Evolutionary conservation across 2,113 vertebrate species (phyloP), one percentile per base, ranked within the genome.

Genomic region (Eolophus roseicapilla): DNA sequence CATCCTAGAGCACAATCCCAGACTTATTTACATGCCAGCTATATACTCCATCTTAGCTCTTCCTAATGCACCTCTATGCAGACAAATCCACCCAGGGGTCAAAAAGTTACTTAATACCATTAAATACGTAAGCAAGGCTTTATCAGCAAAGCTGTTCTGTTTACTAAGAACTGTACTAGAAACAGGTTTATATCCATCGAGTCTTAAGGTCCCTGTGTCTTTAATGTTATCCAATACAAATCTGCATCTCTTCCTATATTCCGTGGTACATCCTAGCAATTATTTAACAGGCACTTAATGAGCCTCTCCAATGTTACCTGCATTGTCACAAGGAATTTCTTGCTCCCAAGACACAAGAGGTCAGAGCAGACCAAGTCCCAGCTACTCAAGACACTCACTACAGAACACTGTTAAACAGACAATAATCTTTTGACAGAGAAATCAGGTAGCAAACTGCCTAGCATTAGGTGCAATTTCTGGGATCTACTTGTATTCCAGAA

Each of bases 201-300:
- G 13, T n/a, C 55, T 65, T 44, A 33, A 67, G 53, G 37, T 50
- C 35, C 9, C 35, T 11, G 31, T 8, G 27, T 39, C 37, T 91
- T 69, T 50, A 87, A 50, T 4, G 16, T 29, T 21, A 41, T 2
- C 23, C 39, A 20, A 6, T 1, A 37, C 9, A 83, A 43, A 47
- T 3, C 2, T 27, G 12, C 49, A 52, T 6, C 20, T 39, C 28
- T 6, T 24, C 12, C 35, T 20, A 1, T 17, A 33, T 13, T 10
- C 35, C 50, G 4, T 2, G 7, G 31, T 4, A 24, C 13, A 13
- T 4, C 43, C 64, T 1, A 21, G 46, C 16, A 37, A 25, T 24
- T 4, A 23, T 5, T 18, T 1, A 6, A 39, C 7, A n/a, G 29
- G 10, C 1, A 0, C 52, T 79, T 6, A 14, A 33, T 0, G 0